Evolutionary conservation across 2,888 invertebrate genomes (phyloP).

Genomic region (Abscondita cerata): DNA sequence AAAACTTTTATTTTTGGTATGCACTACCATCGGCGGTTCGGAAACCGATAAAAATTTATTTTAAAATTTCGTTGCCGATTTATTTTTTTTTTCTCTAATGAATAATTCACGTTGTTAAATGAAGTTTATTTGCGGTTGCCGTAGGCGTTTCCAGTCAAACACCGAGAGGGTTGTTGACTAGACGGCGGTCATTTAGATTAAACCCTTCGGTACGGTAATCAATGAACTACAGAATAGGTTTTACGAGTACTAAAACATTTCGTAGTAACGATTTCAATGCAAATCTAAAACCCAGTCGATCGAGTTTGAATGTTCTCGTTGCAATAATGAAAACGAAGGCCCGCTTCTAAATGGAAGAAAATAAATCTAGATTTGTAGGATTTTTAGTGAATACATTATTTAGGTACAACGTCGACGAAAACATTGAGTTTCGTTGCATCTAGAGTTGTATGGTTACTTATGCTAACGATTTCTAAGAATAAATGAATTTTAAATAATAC

Average conservation of each 20-base stretch:
- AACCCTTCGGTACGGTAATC: constrained; percentile 23
- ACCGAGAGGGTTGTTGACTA: constrained; percentile 31
- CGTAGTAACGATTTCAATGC: constrained; percentile 14
- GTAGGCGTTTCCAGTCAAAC: constrained; percentile 32
- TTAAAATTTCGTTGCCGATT: too few relatives aligned
- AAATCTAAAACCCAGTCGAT: constrained; percentile 12
- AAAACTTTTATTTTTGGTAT: constrained; percentile 23
- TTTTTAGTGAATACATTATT: constrained; percentile 10
- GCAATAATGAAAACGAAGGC: constrained; percentile 1
- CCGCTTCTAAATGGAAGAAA: constrained; percentile 8
- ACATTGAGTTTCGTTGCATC: background rate
- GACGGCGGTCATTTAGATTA: constrained; percentile 31
- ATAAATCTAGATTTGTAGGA: constrained; percentile 13
- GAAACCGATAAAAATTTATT: background rate
- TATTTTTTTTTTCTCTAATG: constrained; percentile 24
- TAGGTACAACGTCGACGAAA: constrained; percentile 1
- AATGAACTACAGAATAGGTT: constrained; percentile 22
- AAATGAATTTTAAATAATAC: constrained; percentile 8
- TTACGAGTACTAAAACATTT: constrained; percentile 10
- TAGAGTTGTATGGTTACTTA: constrained; percentile 1
- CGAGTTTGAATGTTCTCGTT: constrained; percentile 5
- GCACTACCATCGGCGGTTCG: constrained; percentile 1
- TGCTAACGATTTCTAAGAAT: constrained; percentile 3
- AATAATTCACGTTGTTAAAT: constrained; percentile 33
- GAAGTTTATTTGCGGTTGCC: constrained; percentile 34